Base-by-base conservation (phyloP, 2,797 vertebrate genomes). In the Sebastes alutus region DNA sequence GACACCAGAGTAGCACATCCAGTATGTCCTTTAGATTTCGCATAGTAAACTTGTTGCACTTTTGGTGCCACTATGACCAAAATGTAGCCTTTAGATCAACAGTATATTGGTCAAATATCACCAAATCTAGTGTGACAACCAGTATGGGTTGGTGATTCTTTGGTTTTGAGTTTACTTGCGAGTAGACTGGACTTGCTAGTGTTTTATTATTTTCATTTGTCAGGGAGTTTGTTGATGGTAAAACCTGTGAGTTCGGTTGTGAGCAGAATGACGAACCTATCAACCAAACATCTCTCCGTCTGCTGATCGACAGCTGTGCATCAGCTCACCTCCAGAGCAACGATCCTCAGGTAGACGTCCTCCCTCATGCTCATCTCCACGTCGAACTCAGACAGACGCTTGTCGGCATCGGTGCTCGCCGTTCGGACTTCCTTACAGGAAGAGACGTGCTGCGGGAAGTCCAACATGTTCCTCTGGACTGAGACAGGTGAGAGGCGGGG, bases 321-420 rank as follows among this genome's bases (percentile, higher is more conserved):
- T 18, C 49, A 2, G 27, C 84, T n/a, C 78, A 99, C 98, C 97
- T 99, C 95, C 80, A 99, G 96, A 84, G 97, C 96, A 1, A 98
- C 97, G 0, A 99, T 94, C 89, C 97, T 95, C 94, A 93, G 96
- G 94, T 99, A 99, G 65, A 99, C 98, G 0, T 99, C 98, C 83
- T 96, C 96, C 83, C 98, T 94, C 98, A 99, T 99, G 95, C 97
- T 99, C 97, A 98, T 99, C 95, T 99, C 98, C 89, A 99, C 98
- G 0, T 99, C 98, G 0, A 99, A 99, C 87, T 98, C 98, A 0
- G 98, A 99, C 77, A 99, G 96, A 77, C 92, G 96, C 91, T 99
- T 99, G 93, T 99, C 98, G 0, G 98, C 98, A 35, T 97, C 97
- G 0, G 98, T 99, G 95, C 97, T 99, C 12, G 98, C 97, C 0